Percentiles rank a stretch among this genome's conserved stretches.
phyloP scores from a whole-genome alignment of 2,113 vertebrate genomes.

The Ciconia boyciana region DNA sequence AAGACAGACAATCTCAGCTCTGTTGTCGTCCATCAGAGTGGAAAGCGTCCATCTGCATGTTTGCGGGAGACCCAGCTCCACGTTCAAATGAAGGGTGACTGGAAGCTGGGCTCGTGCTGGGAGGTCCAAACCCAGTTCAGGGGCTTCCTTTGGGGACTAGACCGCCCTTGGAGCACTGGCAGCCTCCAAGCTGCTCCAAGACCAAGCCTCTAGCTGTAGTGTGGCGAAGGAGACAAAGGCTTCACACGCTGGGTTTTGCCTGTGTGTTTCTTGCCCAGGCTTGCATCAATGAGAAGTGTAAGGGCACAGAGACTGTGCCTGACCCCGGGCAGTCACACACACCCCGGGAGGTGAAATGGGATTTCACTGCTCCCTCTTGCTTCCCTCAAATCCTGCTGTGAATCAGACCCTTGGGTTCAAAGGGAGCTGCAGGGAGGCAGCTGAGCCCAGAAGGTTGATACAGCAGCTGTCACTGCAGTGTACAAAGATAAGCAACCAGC shows the following conservation, averaged over 20 bases:
- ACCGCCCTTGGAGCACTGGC: neutral
- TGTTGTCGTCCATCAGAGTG: neutral
- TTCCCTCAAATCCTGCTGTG: neutral
- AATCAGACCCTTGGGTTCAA: neutral
- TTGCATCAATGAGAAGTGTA: neutral
- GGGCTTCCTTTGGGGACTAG: neutral
- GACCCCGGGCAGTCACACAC: neutral
- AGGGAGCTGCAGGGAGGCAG: neutral
- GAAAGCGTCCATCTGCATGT: slow-evolving; percentile 4
- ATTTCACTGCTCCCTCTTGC: neutral
- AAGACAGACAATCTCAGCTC: slow-evolving; percentile 1
- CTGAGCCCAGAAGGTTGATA: neutral
- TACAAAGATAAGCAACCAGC: neutral
- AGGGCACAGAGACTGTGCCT: neutral
- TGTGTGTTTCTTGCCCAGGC: neutral
- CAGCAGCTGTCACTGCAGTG: fast-evolving
- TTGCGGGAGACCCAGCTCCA: neutral
- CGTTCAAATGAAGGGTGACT: neutral
- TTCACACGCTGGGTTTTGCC: neutral
- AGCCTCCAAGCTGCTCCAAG: neutral
- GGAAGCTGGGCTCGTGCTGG: neutral
- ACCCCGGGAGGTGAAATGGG: neutral
- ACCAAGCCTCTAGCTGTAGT: neutral
- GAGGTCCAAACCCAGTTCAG: neutral
- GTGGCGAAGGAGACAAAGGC: neutral